Percentiles rank a stretch among this genome's conserved stretches.
These are phyloP conservation scores for Linnaemya tessellans DNA, from an alignment of 2,888 invertebrate genomes.

Conservation along the genomic window DNA sequence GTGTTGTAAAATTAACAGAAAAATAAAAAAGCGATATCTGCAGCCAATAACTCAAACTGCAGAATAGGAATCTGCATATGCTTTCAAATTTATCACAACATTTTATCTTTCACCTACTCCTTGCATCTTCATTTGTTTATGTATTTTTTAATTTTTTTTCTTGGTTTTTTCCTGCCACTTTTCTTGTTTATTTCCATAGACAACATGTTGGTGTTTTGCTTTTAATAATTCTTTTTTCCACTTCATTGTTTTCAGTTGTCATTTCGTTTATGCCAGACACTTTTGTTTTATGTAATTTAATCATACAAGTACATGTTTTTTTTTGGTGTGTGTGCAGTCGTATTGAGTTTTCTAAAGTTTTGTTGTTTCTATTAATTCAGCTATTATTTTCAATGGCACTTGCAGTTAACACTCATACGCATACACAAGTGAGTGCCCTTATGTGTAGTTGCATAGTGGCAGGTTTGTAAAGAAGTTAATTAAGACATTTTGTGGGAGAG, in stretches of 20 bases:
- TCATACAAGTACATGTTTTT: slow-evolving; percentile 58
- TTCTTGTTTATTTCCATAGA: slow-evolving; percentile 46
- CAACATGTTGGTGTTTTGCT: slow-evolving; percentile 71
- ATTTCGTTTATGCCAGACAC: slow-evolving; percentile 67
- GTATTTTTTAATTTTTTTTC: background rate
- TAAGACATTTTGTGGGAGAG: slow-evolving; percentile 19
- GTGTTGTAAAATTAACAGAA: slow-evolving; percentile 43
- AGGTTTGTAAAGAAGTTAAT: slow-evolving; percentile 47
- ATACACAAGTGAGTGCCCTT: background rate
- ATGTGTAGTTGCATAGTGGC: too few relatives aligned
- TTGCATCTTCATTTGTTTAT: slow-evolving; percentile 56
- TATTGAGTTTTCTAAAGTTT: slow-evolving; percentile 35
- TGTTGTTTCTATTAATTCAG: slow-evolving; percentile 38
- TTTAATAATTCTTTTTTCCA: slow-evolving; percentile 71
- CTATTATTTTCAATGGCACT: slow-evolving; percentile 50
- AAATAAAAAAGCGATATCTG: background rate
- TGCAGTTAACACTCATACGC: slow-evolving; percentile 17
- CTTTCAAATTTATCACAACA: background rate
- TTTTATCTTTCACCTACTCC: slow-evolving; percentile 68
- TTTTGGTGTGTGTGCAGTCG: background rate
- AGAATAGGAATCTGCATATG: background rate
- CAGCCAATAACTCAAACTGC: too few relatives aligned
- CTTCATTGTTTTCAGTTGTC: slow-evolving; percentile 76
- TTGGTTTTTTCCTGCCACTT: background rate
- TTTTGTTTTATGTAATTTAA: slow-evolving; percentile 72